Evolutionary conservation across 2,888 invertebrate species (phyloP).

Genomic region (Melitaea athalia): DNA sequence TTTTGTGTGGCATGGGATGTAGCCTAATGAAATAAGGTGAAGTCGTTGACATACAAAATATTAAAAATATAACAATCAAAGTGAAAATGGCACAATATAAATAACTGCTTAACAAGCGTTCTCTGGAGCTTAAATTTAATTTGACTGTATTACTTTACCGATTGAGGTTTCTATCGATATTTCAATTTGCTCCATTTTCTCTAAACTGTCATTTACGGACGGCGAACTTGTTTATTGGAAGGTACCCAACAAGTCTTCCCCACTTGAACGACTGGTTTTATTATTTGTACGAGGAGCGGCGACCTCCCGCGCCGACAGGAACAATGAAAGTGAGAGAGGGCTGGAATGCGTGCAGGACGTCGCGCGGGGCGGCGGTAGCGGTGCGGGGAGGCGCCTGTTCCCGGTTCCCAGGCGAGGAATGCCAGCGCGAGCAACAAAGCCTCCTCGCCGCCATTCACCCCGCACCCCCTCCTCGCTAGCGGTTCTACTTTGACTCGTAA

Average conservation of each 20-base stretch:
- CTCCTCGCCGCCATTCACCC: conserved; percentile 78
- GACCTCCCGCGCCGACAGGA: conserved; percentile 79
- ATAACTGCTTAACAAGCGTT: conserved; percentile 28
- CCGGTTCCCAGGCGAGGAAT: conserved; percentile 82
- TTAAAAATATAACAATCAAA: background rate
- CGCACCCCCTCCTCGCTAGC: conserved; percentile 56
- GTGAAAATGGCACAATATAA: conserved; percentile 25
- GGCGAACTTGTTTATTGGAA: conserved; percentile 71
- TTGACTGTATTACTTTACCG: conserved; percentile 40
- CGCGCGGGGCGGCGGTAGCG: conserved; percentile 47
- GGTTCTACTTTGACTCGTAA: conserved; percentile 66
- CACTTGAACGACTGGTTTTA: conserved; percentile 70
- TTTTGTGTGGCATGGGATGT: too few relatives aligned
- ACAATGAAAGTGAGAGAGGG: conserved; percentile 82
- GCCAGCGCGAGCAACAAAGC: conserved; percentile 80
- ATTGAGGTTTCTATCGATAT: conserved; percentile 42
- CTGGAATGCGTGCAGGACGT: conserved; percentile 70
- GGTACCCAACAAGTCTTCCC: conserved; percentile 60
- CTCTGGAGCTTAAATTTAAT: conserved; percentile 35
- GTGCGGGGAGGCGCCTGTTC: conserved; percentile 58
- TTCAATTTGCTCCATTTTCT: conserved; percentile 50
- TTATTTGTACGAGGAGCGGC: conserved; percentile 69
- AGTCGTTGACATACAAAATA: background rate
- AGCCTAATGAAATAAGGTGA: too few relatives aligned
- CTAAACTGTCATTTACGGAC: conserved; percentile 69